These are phyloP conservation scores for Channa argus DNA, from an alignment of 2,113 vertebrate genomes.

Conservation along the genomic window DNA sequence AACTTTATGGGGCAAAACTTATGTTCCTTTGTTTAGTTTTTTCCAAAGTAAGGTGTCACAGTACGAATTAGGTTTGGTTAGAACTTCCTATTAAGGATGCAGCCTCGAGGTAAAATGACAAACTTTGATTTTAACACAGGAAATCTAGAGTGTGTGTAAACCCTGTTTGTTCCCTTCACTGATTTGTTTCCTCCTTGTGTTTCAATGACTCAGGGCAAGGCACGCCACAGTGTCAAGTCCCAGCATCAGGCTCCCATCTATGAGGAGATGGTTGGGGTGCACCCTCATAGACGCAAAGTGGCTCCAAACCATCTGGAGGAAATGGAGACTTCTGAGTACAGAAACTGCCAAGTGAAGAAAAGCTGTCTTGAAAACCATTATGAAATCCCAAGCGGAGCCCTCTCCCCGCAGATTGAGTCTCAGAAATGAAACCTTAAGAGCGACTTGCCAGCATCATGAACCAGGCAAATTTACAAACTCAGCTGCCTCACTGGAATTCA, in stretches of 20 bases:
- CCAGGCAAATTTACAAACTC: neutral
- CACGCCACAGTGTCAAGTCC: constrained; percentile 4
- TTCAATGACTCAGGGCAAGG: constrained; percentile 61
- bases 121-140: constrained; percentile 60
- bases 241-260: constrained; percentile 71
- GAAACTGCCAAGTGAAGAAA: constrained; percentile 46
- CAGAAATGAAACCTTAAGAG: neutral
- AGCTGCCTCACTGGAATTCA: neutral
- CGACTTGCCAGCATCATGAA: neutral
- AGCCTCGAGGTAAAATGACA: neutral
- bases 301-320: constrained; percentile 43
- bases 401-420: neutral
- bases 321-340: constrained; percentile 36
- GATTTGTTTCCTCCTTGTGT: constrained; percentile 49
- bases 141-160: constrained; percentile 25
- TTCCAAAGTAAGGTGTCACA: neutral
- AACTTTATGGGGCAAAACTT: neutral
- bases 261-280: constrained; percentile 79
- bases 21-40: neutral
- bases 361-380: constrained; percentile 69
- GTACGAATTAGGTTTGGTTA: neutral
- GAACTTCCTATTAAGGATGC: neutral
- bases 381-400: constrained; percentile 43
- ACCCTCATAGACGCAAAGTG: constrained; percentile 25
- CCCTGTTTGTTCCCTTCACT: constrained; percentile 32